These are phyloP conservation scores for Brachionus rubens DNA, from an alignment of 1,140 invertebrate genomes.

Conservation along the genomic window DNA sequence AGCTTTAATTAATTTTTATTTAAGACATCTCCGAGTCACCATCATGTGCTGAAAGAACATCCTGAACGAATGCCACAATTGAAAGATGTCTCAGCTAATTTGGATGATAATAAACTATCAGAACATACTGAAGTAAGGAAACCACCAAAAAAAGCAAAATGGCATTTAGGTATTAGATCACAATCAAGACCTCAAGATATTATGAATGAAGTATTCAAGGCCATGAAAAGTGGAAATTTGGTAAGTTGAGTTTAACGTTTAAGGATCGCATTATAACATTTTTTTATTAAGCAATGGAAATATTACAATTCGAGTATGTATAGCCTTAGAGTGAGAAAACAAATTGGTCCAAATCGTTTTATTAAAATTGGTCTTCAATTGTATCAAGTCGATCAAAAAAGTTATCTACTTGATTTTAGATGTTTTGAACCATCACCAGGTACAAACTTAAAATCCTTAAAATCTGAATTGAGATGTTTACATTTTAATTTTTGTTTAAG, in stretches of 20 bases:
- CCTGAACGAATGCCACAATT: conserved; percentile 44
- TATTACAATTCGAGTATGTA: conserved; percentile 46
- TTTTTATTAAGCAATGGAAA: conserved; percentile 39
- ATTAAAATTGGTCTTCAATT: conserved; percentile 95
- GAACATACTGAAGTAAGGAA: conserved; percentile 7
- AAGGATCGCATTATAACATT: not conserved
- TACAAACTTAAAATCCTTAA: not conserved
- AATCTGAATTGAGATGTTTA: conserved; percentile 36
- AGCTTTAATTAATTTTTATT: not conserved
- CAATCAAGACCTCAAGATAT: conserved; percentile 98
- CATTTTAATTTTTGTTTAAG: conserved; percentile 46
- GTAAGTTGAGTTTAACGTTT: conserved; percentile 61
- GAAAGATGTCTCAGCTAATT: not conserved
- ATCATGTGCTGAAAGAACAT: conserved; percentile 5
- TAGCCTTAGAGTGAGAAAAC: conserved; percentile 34
- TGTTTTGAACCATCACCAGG: conserved; percentile 40
- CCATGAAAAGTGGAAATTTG: conserved; percentile 95
- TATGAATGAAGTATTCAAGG: conserved; percentile 98
- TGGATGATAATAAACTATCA: not conserved
- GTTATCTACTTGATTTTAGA: conserved; percentile 86
- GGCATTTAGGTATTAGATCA: conserved; percentile 94
- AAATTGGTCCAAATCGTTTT: not conserved
- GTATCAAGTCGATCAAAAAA: conserved; percentile 97
- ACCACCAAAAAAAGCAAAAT: conserved; percentile 82
- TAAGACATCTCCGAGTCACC: not conserved